Evolutionary conservation across 2,797 vertebrate species (phyloP).

Genomic region (Paratrypauchen microcephalus): DNA sequence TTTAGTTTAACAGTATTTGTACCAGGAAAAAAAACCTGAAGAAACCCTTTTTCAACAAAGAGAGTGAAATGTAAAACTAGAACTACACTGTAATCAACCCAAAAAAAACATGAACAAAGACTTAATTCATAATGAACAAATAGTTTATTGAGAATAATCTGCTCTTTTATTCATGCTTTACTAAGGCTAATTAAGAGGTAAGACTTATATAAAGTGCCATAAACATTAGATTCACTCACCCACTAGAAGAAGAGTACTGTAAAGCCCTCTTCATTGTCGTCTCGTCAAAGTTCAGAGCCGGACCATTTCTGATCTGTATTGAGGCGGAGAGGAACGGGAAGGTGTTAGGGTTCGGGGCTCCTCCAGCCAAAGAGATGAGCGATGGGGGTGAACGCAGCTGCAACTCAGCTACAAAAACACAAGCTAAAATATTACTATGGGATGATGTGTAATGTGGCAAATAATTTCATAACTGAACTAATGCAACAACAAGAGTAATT

Average conservation of each 20-base stretch:
- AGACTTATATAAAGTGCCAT: background rate
- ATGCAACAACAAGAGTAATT: background rate
- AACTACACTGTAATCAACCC: too few relatives aligned
- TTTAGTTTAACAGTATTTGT: background rate
- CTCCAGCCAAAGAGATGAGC: slow-evolving; percentile 89
- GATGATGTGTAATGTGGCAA: background rate
- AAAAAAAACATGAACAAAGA: too few relatives aligned
- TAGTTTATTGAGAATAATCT: too few relatives aligned
- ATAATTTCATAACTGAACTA: background rate
- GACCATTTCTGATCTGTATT: slow-evolving; percentile 77
- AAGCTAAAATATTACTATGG: background rate
- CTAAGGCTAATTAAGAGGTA: background rate
- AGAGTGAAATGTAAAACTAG: background rate
- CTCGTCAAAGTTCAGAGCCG: slow-evolving; percentile 77
- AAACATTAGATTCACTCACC: slow-evolving; percentile 72
- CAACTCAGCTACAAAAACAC: slow-evolving; percentile 78
- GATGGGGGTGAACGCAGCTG: slow-evolving; percentile 81
- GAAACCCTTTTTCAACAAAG: background rate
- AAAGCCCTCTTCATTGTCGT: slow-evolving; percentile 86
- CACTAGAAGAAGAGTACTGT: slow-evolving; percentile 87
- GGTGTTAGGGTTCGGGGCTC: slow-evolving; percentile 85
- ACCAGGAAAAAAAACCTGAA: background rate
- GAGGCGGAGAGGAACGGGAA: slow-evolving; percentile 89
- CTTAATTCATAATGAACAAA: too few relatives aligned
- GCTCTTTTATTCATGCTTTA: too few relatives aligned